Evolutionary conservation across 2,888 invertebrate genomes (phyloP).

Genomic region (Pachymerium ferrugineum): DNA sequence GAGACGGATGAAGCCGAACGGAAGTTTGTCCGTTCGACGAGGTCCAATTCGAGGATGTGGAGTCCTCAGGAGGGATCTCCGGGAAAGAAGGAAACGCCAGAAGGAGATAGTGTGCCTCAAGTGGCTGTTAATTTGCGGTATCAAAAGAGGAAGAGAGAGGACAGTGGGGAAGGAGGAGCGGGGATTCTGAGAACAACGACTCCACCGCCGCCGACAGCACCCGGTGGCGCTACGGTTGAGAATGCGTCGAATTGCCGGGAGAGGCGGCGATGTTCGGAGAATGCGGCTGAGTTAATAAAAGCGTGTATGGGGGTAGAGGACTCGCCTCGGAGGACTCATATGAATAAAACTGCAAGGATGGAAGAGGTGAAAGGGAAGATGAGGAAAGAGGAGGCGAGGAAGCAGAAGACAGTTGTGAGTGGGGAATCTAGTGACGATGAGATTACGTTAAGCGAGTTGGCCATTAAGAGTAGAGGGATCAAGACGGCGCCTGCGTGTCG

Average conservation of each 20-base stretch:
- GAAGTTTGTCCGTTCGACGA: background rate
- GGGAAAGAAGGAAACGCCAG: conserved; percentile 41
- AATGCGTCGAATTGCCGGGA: too few relatives aligned
- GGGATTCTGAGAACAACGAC: too few relatives aligned
- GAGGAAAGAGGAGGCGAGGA: conserved; percentile 34
- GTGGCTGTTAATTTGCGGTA: too few relatives aligned
- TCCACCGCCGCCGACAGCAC: too few relatives aligned
- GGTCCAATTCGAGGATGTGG: background rate
- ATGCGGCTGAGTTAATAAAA: conserved; percentile 57
- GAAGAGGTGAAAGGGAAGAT: conserved; percentile 28
- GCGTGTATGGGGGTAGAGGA: conserved; percentile 54
- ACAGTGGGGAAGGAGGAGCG: too few relatives aligned
- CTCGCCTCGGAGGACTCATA: conserved; percentile 39
- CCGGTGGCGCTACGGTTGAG: too few relatives aligned
- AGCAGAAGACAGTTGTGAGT: background rate
- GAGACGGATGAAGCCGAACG: background rate
- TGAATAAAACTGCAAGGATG: conserved; percentile 32
- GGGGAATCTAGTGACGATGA: conserved; percentile 36
- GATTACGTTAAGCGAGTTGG: conserved; percentile 35
- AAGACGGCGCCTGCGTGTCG: background rate
- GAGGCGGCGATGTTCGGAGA: conserved; percentile 59
- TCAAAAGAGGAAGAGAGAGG: conserved; percentile 64
- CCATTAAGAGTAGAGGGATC: conserved; percentile 27
- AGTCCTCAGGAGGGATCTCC: background rate
- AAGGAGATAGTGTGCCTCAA: too few relatives aligned